A percentile compares a stretch with the other conserved stretches of the same genome.
Conservation (phyloP, 2,797 vertebrate species). For the Decapterus maruadsi region DNA sequence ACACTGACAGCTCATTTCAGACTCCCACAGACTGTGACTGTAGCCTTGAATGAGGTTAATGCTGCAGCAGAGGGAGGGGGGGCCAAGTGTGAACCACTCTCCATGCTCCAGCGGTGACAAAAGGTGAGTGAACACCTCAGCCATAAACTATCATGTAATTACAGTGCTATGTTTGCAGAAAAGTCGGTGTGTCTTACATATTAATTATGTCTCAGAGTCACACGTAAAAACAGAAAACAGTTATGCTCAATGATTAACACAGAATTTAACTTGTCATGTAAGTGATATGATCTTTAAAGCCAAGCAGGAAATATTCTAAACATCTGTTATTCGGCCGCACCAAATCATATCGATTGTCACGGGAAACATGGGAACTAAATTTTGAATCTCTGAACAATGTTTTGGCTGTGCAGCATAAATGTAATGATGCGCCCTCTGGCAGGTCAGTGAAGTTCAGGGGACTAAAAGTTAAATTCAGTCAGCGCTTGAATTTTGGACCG, state of each 20-base stretch:
- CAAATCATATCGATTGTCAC: background rate
- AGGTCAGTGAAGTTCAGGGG: background rate
- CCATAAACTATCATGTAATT: background rate
- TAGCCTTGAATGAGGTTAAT: background rate
- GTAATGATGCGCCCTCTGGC: background rate
- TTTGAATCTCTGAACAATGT: background rate
- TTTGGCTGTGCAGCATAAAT: background rate
- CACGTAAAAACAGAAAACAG: background rate
- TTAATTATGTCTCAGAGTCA: background rate
- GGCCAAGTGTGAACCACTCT: background rate
- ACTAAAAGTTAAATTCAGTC: background rate
- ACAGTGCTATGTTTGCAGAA: background rate
- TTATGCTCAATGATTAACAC: background rate
- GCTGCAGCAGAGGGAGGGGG: background rate
- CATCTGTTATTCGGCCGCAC: background rate
- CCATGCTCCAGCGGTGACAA: background rate
- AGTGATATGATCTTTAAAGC: background rate
- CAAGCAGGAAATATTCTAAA: background rate
- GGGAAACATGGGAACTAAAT: background rate
- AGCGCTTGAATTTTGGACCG: conserved; percentile 8
- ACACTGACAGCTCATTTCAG: conserved; percentile 21
- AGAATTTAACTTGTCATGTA: background rate
- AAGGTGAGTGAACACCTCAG: background rate
- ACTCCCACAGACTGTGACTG: background rate
- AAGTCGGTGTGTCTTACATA: background rate